phyloP scores from a whole-genome alignment of 1,140 invertebrate genomes.

The Pseudobourletiella spinata region DNA sequence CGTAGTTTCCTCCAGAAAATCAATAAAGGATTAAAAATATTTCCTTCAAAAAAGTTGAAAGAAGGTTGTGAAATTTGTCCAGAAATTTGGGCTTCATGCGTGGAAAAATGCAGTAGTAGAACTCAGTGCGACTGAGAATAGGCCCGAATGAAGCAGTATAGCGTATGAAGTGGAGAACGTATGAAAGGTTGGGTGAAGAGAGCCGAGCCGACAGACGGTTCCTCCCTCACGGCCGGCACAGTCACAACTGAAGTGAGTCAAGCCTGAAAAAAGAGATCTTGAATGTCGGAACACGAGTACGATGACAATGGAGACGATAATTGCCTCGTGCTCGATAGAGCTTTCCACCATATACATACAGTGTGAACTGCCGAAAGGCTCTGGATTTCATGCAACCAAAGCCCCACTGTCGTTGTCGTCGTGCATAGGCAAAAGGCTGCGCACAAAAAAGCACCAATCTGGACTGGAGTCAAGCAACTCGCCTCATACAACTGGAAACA shows the following conservation, averaged over 20 bases:
- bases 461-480: background rate
- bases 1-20: too few species aligned
- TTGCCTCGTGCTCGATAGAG: slow-evolving; percentile 33
- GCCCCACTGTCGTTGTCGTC: background rate
- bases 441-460: background rate
- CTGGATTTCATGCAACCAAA: background rate
- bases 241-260: background rate
- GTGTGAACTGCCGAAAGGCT: background rate
- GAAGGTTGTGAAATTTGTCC: too few species aligned
- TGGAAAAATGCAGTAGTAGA: too few species aligned
- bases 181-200: background rate
- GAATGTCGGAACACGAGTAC: slow-evolving; percentile 32
- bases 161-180: background rate
- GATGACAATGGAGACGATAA: slow-evolving; percentile 33
- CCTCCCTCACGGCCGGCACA: background rate
- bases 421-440: background rate
- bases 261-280: slow-evolving; percentile 26
- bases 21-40: too few species aligned
- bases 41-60: too few species aligned
- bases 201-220: background rate
- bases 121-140: too few species aligned
- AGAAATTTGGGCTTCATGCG: too few species aligned
- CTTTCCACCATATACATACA: background rate
- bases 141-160: too few species aligned
- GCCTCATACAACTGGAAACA: too few species aligned